Base-by-base conservation (phyloP, 2,797 vertebrate genomes). In the Aphelocoma californica region DNA sequence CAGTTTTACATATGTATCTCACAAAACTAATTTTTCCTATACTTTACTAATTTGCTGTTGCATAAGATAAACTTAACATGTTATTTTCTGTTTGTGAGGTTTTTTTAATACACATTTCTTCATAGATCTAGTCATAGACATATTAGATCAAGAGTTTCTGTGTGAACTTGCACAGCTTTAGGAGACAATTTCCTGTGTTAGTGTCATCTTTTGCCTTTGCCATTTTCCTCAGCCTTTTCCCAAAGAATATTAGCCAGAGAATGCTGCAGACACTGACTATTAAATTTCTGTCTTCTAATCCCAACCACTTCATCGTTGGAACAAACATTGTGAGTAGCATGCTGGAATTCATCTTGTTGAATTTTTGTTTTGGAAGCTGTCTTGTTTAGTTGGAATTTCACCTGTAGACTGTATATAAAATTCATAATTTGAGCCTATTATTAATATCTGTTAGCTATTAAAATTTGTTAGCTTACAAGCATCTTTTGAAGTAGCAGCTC, bases 271-370 rank as follows among this genome's bases (percentile, higher is more conserved):
- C 98, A 5, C 95, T 98, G 90, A 97, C 92, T 72, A 92, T 99
- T 77, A 99, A 98, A 91, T 99, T 99, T 97, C 98, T 98, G 34
- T 98, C 99, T 62, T 98, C 98, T 53, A 98, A 99, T 97, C 98
- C 98, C 14, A 99, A 97, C 94, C 98, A 98, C 96, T 99, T 99
- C 83, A 97, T 99, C 84, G 98, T 99, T 25, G 99, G 99, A 96
- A 99, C 99, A 60, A 98, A 99, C 69, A 94, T 98, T 98, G 99
- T 99, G 90, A 98, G 99, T 97, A 77, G 28, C 28, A 6, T 61
- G 64, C 54, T 88, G 31, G 42, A 44, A 82, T 91, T 83, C 2
- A 36, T 85, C 19, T 66, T 1, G 0, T 44, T 83, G 32, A 44
- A 48, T 81, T 90, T 88, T 44, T 29, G 9, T 10, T 85, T 71